Conservation (phyloP, 2,797 vertebrate species). For the Oryzias dopingdopingensis region DNA sequence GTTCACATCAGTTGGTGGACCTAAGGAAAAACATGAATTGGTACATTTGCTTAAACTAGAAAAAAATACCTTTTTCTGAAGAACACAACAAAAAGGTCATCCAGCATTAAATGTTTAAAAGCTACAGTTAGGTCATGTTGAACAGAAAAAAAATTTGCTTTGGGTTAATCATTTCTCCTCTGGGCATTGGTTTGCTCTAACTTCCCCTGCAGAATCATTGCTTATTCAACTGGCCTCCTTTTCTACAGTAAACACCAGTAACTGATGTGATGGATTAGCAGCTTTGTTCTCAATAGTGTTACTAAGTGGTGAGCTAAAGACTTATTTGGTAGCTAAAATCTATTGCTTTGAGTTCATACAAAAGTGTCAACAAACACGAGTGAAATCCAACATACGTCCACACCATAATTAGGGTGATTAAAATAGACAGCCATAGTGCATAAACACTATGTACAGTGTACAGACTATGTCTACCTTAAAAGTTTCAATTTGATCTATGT, state of each 20-base stretch:
- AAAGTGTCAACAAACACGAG: too few relatives aligned
- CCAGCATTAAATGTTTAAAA: constrained; percentile 58
- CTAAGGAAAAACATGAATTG: constrained; percentile 62
- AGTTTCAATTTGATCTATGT: constrained; percentile 70
- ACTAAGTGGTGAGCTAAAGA: constrained; percentile 71
- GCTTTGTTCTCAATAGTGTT: constrained; percentile 72
- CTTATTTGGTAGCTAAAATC: constrained; percentile 67
- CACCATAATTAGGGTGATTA: constrained; percentile 63
- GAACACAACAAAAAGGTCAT: constrained; percentile 63
- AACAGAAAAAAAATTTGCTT: constrained; percentile 42
- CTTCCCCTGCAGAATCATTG: constrained; percentile 52
- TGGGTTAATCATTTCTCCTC: constrained; percentile 53
- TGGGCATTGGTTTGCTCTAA: constrained; percentile 32
- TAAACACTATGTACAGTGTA: constrained; percentile 2
- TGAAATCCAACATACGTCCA: constrained; percentile 33
- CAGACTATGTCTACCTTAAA: constrained; percentile 70
- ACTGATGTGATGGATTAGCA: constrained; percentile 69
- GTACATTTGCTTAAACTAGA: constrained; percentile 61
- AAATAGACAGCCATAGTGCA: constrained; percentile 53
- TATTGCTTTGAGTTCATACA: constrained; percentile 47
- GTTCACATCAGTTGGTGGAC: constrained; percentile 63
- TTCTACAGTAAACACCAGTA: constrained; percentile 62
- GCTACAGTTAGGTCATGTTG: constrained; percentile 68
- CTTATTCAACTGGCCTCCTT: constrained; percentile 54
- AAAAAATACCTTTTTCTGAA: constrained; percentile 36